Conservation (phyloP, 1,140 invertebrate species). For the Brachystomella parvula region DNA sequence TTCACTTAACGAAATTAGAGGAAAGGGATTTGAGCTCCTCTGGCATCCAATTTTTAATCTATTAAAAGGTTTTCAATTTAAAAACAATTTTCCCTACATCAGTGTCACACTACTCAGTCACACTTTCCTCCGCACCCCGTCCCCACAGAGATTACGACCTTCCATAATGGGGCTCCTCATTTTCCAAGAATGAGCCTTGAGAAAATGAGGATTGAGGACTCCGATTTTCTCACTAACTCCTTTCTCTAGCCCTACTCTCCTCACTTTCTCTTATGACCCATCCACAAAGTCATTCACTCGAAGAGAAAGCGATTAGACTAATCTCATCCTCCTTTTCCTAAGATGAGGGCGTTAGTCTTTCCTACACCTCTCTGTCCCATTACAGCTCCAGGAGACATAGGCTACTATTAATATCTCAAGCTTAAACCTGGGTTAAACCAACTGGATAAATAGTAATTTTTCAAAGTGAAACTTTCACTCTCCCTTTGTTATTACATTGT, state of each 20-base stretch:
- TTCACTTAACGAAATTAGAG: conserved; percentile 3
- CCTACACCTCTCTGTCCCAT: no score
- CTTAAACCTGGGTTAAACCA: no score
- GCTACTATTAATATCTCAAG: no score
- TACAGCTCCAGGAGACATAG: no score
- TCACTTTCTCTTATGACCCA: conserved; percentile 1
- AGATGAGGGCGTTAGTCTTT: no score
- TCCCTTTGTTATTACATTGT: no score
- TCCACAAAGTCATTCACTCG: conserved; percentile 9
- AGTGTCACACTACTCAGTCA: conserved; percentile 3
- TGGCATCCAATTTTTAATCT: conserved; percentile 10
- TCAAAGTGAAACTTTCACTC: no score
- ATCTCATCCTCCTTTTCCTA: not conserved
- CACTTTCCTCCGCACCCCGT: not conserved
- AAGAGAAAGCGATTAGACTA: conserved; percentile 8
- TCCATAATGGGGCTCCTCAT: not conserved
- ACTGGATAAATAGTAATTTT: no score
- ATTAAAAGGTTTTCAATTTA: conserved; percentile 6
- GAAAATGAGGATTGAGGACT: not conserved
- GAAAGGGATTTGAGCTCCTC: not conserved
- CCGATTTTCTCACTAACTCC: conserved; percentile 2
- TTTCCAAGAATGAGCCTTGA: not conserved
- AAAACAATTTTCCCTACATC: conserved; percentile 4
- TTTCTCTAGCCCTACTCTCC: not conserved
- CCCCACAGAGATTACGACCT: not conserved